These are phyloP conservation scores for Echiichthys vipera DNA, from an alignment of 2,797 vertebrate species.

Conservation along the genomic window DNA sequence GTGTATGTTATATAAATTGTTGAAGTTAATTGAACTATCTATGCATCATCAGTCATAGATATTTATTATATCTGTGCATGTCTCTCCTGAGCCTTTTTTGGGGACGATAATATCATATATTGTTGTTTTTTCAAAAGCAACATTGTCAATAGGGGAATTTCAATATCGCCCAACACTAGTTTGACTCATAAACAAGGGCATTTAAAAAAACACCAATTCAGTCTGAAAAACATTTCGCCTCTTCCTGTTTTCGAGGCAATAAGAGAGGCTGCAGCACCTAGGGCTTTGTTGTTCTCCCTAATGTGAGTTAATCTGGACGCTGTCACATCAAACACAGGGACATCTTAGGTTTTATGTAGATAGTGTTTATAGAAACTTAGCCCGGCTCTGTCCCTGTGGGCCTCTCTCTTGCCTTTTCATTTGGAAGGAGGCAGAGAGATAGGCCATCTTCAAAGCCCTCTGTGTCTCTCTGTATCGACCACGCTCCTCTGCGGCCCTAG, in stretches of 20 bases:
- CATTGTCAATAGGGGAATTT: too few relatives aligned
- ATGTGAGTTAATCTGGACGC: constrained; percentile 79
- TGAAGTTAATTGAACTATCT: too few relatives aligned
- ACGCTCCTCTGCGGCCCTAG: constrained; percentile 61
- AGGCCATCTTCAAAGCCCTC: constrained; percentile 79
- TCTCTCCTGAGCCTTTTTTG: too few relatives aligned
- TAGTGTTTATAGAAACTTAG: constrained; percentile 82
- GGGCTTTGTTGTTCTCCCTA: constrained; percentile 76
- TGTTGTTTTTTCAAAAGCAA: too few relatives aligned
- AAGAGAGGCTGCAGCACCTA: constrained; percentile 39
- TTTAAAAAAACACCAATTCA: too few relatives aligned
- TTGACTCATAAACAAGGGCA: too few relatives aligned
- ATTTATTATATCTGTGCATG: too few relatives aligned
- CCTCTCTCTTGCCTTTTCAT: constrained; percentile 71
- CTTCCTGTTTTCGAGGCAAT: constrained; percentile 46
- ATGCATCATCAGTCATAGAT: too few relatives aligned
- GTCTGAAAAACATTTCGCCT: constrained; percentile 40
- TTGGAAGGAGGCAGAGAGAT: constrained; percentile 71
- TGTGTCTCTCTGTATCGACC: constrained; percentile 75
- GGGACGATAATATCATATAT: too few relatives aligned
- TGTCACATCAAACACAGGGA: constrained; percentile 81
- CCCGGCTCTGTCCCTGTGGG: constrained; percentile 62
- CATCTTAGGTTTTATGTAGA: constrained; percentile 81
- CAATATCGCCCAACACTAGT: too few relatives aligned
- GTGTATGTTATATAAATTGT: too few relatives aligned